phyloP scores from a whole-genome alignment of 1,140 invertebrate species.

The Tribolium castaneum region DNA sequence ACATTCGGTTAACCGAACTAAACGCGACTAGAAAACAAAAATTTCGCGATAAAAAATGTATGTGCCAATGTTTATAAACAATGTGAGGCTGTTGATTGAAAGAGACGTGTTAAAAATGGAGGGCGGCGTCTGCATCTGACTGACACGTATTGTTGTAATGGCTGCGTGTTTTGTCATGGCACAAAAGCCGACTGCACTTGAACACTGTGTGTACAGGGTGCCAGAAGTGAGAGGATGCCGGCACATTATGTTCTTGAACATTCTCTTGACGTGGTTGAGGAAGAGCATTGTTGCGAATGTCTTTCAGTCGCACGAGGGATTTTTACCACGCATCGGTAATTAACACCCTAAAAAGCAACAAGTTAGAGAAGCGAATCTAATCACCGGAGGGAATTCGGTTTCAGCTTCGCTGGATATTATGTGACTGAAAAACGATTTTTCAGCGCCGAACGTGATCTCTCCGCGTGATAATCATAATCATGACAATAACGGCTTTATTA shows the following conservation, averaged over 20 bases:
- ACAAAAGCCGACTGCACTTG: conserved; percentile 40
- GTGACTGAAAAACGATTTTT: neutral
- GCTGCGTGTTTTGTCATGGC: conserved; percentile 34
- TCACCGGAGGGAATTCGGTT: neutral
- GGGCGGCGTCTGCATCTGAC: conserved; percentile 31
- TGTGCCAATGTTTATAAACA: conserved; percentile 16
- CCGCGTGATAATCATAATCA: neutral
- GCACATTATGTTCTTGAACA: conserved; percentile 36
- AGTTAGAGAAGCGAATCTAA: conserved; percentile 6
- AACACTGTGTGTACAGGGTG: conserved; percentile 21
- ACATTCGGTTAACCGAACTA: conserved; percentile 9
- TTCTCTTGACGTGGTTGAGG: conserved; percentile 20
- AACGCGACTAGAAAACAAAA: too few species aligned
- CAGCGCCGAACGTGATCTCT: neutral
- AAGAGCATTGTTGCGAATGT: conserved; percentile 15
- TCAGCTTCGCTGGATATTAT: neutral
- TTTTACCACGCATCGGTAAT: conserved; percentile 18
- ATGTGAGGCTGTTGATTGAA: conserved; percentile 21
- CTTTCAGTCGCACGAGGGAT: neutral
- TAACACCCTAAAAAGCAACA: neutral
- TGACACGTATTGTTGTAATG: conserved; percentile 42
- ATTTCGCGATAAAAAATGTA: neutral
- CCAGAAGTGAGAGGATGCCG: conserved; percentile 7
- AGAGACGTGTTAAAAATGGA: conserved; percentile 18
- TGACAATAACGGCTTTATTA: neutral